Evolutionary conservation across 2,888 invertebrate genomes (phyloP), one percentile per base, ranked within the genome.

Genomic region (Acleris emargana): DNA sequence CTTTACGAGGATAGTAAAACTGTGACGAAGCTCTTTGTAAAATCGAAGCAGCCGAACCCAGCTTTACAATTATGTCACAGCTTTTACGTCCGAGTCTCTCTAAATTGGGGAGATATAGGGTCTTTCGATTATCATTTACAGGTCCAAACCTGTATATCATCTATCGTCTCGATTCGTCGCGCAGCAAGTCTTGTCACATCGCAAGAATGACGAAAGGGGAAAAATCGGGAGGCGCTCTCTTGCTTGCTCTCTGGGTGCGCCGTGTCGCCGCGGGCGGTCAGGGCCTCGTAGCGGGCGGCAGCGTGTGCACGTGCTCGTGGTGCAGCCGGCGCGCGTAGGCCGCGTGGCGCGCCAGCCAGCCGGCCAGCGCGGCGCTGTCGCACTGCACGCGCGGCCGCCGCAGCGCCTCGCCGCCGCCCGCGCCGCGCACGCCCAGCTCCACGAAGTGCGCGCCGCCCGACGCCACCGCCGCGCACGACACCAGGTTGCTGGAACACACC

Each of bases 271-370:
- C 1, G 11, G 42, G 3, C 42, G 13, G 43, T 54, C 22, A 58
- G n/a, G 20, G 28, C 32, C 50, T 42, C 59, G 32, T 7, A 20
- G 1, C n/a, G 17, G 87, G 84, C 63, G 73, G 92, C 71, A 96
- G 92, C 62, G 97, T 97, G 81, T 97, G 95, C 78, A 94, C 94
- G 70, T 95, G 93, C 90, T 98, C 98, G 82, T 96, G 95, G 88
- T 96, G 96, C 81, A 97, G 94, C 78, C 95, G 95, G 84, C 96
- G 96, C 63, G 98, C 98, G 87, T 97, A 97, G 79, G 97, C 97
- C 70, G 98, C 97, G 93, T 97, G 96, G 72, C 96, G 95, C 28
- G 95, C 94, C 71, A 95, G 94, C 90, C 94, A 94, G 70, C 93
- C 93, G 18, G 97, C 96, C 71, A 96, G 94, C 72, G 94, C 94